phyloP scores from a whole-genome alignment of 2,113 vertebrate genomes.

The Syngnathoides biaculeatus region DNA sequence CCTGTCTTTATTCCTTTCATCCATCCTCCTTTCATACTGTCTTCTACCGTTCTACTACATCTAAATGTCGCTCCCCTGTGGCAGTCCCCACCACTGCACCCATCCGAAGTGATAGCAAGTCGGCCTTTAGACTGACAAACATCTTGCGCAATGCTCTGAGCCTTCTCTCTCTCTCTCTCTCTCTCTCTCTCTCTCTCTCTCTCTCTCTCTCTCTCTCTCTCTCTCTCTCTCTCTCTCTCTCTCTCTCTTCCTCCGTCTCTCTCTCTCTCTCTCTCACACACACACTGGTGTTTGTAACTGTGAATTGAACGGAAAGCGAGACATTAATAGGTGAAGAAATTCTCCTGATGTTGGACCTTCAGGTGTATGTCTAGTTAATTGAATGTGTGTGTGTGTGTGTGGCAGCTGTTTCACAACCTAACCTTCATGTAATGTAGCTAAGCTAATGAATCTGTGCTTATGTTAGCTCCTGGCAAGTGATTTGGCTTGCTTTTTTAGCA shows the following conservation, averaged over 20 bases:
- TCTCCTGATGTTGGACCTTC: constrained; percentile 28
- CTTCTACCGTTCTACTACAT: not conserved
- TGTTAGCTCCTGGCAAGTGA: not conserved
- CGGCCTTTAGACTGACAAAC: constrained; percentile 49
- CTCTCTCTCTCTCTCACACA: not conserved
- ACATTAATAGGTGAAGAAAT: constrained; percentile 8
- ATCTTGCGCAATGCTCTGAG: constrained; percentile 62
- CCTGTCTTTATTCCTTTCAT: not conserved
- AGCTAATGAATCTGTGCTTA: not conserved
- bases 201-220: constrained; percentile 12
- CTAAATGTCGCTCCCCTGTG: constrained; percentile 22
- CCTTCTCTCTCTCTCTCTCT: constrained; percentile 16
- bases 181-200: too few relatives aligned
- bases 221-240: constrained; percentile 12
- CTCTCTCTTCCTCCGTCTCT: too few relatives aligned
- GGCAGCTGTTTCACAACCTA: constrained; percentile 16
- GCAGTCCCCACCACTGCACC: constrained; percentile 22
- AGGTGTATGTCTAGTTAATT: constrained; percentile 30
- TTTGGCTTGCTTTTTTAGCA: not conserved
- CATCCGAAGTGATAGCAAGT: constrained; percentile 2
- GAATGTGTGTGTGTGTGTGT: constrained; percentile 27
- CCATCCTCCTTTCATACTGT: not conserved
- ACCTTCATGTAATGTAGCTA: not conserved
- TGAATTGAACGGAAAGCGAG: not conserved
- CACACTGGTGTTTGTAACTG: constrained; percentile 22